Conservation (phyloP, 2,888 invertebrate genomes). For the Cephus nigrinus region DNA sequence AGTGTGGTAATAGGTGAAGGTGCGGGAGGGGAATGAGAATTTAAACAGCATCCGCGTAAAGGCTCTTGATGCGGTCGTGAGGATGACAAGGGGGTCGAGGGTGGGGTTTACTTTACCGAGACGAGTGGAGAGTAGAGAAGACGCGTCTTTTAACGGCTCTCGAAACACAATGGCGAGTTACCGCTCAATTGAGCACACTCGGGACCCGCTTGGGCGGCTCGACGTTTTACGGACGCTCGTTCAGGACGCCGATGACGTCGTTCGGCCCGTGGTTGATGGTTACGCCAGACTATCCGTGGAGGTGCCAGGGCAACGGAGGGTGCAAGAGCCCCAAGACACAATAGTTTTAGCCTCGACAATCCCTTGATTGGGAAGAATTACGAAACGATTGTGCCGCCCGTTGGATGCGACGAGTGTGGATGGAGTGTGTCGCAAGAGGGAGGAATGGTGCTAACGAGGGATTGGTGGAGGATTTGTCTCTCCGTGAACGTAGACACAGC, state of each 20-base stretch:
- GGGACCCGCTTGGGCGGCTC: neutral
- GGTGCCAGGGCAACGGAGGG: constrained; percentile 13
- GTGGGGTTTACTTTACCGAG: too few species aligned
- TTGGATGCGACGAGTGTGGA: constrained; percentile 17
- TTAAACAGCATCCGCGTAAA: too few species aligned
- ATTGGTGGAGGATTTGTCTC: neutral
- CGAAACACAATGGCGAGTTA: constrained; percentile 38
- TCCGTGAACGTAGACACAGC: too few species aligned
- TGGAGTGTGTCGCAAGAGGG: constrained; percentile 23
- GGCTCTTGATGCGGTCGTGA: too few species aligned
- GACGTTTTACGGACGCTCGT: constrained; percentile 36
- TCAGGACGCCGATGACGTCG: neutral
- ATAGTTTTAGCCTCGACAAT: constrained; percentile 61
- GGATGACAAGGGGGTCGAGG: too few species aligned
- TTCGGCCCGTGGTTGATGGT: neutral
- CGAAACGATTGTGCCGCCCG: constrained; percentile 53
- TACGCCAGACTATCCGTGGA: neutral
- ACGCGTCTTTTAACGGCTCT: constrained; percentile 49
- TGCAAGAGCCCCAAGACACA: constrained; percentile 37
- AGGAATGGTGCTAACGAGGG: constrained; percentile 52
- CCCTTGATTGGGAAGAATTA: constrained; percentile 62
- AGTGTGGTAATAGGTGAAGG: too few species aligned
- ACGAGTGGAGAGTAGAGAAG: too few species aligned
- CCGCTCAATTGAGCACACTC: constrained; percentile 25
- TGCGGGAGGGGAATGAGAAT: too few species aligned